Evolutionary conservation across 2,113 vertebrate genomes (phyloP).

Genomic region (Excalfactoria chinensis): DNA sequence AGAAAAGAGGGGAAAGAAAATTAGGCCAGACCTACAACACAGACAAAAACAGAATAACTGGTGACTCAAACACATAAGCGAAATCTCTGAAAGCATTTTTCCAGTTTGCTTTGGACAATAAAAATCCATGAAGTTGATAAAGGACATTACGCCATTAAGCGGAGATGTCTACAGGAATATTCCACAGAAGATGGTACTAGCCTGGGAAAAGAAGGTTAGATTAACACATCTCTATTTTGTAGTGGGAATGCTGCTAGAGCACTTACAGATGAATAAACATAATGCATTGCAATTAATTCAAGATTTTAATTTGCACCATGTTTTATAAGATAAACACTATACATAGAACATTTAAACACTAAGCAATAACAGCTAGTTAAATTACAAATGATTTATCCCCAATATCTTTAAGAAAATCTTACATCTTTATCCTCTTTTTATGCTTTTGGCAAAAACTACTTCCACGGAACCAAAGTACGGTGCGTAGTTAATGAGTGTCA

Average conservation of each 20-base stretch:
- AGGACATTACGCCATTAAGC: background rate
- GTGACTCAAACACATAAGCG: background rate
- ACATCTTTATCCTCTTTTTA: background rate
- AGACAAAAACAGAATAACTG: constrained; percentile 15
- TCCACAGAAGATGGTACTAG: background rate
- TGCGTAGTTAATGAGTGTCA: background rate
- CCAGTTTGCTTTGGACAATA: background rate
- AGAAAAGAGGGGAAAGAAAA: background rate
- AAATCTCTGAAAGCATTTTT: constrained; percentile 7
- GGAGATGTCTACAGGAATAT: constrained; percentile 2
- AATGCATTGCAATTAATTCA: background rate
- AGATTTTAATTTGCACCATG: background rate
- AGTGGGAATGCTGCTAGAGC: background rate
- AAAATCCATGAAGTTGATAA: background rate
- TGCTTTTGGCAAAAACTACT: background rate
- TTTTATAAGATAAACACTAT: background rate
- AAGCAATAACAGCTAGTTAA: background rate
- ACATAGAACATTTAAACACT: background rate
- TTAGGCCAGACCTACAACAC: background rate
- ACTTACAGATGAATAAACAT: constrained; percentile 3
- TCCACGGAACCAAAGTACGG: background rate
- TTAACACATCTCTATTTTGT: constrained; percentile 1
- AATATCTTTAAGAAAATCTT: background rate
- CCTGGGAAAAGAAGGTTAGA: constrained; percentile 44
- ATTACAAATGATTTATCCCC: background rate